Evolutionary conservation across 2,888 invertebrate genomes (phyloP).

Genomic region (Candidula unifasciata): DNA sequence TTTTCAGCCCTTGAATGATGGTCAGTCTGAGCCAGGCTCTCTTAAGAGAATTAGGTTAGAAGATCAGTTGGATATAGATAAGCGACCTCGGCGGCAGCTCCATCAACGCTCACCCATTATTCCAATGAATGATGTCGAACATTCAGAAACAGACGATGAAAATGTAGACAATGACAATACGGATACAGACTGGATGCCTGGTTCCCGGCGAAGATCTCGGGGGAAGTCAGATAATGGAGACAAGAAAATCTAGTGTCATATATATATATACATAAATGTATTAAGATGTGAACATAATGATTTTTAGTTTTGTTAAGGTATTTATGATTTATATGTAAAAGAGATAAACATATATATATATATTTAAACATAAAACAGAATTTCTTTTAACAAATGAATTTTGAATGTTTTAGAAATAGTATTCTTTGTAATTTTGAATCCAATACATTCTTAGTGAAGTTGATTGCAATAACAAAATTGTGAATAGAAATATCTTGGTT

Average conservation of each 20-base stretch:
- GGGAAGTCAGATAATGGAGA: conserved; percentile 34
- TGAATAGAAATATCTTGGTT: not conserved
- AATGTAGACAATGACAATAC: conserved; percentile 56
- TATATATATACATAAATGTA: no score
- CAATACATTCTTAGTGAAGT: not conserved
- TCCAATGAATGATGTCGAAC: conserved; percentile 43
- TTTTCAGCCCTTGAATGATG: conserved; percentile 48
- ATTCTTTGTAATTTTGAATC: not conserved
- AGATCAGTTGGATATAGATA: not conserved
- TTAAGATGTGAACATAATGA: no score
- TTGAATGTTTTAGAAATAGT: not conserved
- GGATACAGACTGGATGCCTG: conserved; percentile 54
- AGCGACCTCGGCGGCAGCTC: conserved; percentile 39
- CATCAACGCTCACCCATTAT: conserved; percentile 41
- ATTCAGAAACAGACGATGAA: conserved; percentile 54
- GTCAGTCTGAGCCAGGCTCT: not conserved
- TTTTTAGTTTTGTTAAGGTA: not conserved
- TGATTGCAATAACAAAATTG: not conserved
- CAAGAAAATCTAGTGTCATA: not conserved
- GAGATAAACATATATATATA: not conserved
- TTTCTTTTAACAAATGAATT: conserved; percentile 1
- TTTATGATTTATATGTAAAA: not conserved
- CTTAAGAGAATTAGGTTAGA: conserved; percentile 29
- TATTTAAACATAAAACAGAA: not conserved
- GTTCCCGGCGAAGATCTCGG: conserved; percentile 30